A percentile compares a stretch with the other conserved stretches of the same genome.
Evolutionary conservation across 2,113 vertebrate genomes (phyloP).

Genomic region (Oryzias woworae): DNA sequence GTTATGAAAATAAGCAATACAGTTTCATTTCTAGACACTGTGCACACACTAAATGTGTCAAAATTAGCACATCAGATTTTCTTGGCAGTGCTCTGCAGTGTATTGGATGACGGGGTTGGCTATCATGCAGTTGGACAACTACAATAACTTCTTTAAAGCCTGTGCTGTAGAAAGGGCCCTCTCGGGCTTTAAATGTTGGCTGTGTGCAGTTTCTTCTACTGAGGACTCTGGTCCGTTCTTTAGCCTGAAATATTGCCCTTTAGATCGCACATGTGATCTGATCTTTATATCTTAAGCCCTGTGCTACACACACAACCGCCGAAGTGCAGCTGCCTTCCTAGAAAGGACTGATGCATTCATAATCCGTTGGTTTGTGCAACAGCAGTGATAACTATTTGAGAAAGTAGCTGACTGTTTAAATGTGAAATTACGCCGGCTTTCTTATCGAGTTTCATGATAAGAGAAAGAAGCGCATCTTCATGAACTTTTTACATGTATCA

Average conservation of each 20-base stretch:
- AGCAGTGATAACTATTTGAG: slow-evolving; percentile 38
- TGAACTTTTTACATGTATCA: too few relatives aligned
- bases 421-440: slow-evolving; percentile 1
- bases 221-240: slow-evolving; percentile 52
- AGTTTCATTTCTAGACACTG: too few relatives aligned
- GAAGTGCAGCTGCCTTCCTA: slow-evolving; percentile 19
- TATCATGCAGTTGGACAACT: slow-evolving; percentile 35
- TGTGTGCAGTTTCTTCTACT: slow-evolving; percentile 37
- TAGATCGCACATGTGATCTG: slow-evolving; percentile 38
- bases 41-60: slow-evolving; percentile 20
- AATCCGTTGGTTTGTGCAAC: slow-evolving; percentile 42
- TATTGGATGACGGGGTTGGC: slow-evolving; percentile 45
- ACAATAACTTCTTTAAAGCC: slow-evolving; percentile 40
- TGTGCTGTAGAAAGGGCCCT: slow-evolving; percentile 16
- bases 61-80: slow-evolving; percentile 17
- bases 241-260: slow-evolving; percentile 34
- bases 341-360: slow-evolving; percentile 14
- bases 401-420: slow-evolving; percentile 29
- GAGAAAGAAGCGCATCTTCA: too few relatives aligned
- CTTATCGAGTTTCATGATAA: slow-evolving; percentile 2
- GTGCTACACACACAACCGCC: slow-evolving; percentile 23
- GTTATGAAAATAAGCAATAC: too few relatives aligned
- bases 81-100: slow-evolving; percentile 37
- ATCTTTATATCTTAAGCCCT: slow-evolving; percentile 37
- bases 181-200: slow-evolving; percentile 35